Conservation (phyloP, 2,888 invertebrate species). For the Micropterix aruncella region DNA sequence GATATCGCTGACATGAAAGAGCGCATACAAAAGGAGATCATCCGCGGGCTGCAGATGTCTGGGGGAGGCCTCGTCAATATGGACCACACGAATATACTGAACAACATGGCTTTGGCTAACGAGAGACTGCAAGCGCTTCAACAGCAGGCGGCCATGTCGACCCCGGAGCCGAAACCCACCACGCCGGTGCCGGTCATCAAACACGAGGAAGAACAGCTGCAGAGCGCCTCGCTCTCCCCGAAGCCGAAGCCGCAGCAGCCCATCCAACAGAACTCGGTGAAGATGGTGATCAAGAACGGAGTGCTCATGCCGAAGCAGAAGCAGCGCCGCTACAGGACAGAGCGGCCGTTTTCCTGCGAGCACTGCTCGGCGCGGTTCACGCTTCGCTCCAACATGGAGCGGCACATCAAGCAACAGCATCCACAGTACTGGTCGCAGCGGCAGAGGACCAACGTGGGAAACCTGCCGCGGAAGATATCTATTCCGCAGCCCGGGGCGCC, state of each 20-base stretch:
- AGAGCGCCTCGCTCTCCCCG: constrained; percentile 27
- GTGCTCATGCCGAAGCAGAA: constrained; percentile 86
- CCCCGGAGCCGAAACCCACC: constrained; percentile 21
- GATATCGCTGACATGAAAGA: constrained; percentile 56
- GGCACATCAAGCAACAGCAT: constrained; percentile 89
- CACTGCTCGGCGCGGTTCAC: constrained; percentile 86
- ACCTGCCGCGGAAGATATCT: constrained; percentile 21
- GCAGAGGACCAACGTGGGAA: constrained; percentile 28
- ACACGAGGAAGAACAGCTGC: constrained; percentile 33
- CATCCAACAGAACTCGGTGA: constrained; percentile 49
- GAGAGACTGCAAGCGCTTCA: constrained; percentile 15
- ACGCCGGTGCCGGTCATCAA: constrained; percentile 29
- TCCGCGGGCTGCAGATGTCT: constrained; percentile 50
- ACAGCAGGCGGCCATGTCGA: constrained; percentile 14
- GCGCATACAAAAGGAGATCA: constrained; percentile 48
- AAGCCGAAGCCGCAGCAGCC: constrained; percentile 26
- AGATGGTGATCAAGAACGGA: constrained; percentile 85
- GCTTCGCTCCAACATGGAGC: constrained; percentile 85
- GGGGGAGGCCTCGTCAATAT: constrained; percentile 47
- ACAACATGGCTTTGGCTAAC: constrained; percentile 10
- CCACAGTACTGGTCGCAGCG: constrained; percentile 80
- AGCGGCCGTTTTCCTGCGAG: constrained; percentile 81
- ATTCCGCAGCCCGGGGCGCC: constrained; percentile 10
- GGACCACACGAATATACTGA: constrained; percentile 15
- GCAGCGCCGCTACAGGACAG: constrained; percentile 78